Percentiles rank a stretch among this genome's conserved stretches.
Conservation (phyloP, 2,888 invertebrate species). For the Vanessa cardui region DNA sequence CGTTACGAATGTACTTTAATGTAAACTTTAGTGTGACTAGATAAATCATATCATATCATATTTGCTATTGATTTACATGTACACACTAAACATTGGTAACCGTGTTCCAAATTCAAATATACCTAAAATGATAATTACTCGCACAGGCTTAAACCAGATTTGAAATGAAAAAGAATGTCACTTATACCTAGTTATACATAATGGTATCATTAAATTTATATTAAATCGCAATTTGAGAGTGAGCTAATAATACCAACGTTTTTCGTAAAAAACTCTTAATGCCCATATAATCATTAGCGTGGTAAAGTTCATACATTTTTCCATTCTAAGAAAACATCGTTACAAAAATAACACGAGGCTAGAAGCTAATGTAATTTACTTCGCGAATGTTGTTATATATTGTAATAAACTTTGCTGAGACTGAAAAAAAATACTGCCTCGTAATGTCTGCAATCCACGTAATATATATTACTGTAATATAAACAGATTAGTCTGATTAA, state of each 20-base stretch:
- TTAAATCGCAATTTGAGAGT: neutral
- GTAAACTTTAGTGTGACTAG: no score
- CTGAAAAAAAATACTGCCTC: constrained; percentile 37
- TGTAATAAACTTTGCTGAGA: constrained; percentile 42
- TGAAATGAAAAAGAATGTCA: neutral
- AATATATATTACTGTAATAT: constrained; percentile 36
- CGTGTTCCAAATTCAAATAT: no score
- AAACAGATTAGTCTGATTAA: constrained; percentile 46
- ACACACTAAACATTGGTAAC: no score
- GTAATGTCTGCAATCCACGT: constrained; percentile 40
- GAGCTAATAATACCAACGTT: neutral
- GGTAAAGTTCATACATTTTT: constrained; percentile 43
- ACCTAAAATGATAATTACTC: no score
- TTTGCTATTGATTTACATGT: no score
- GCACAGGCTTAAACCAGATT: no score
- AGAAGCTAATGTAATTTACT: constrained; percentile 62
- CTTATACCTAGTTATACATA: constrained; percentile 4
- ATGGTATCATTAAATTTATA: constrained; percentile 5
- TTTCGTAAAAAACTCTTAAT: constrained; percentile 31
- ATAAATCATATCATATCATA: no score
- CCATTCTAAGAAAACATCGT: constrained; percentile 46
- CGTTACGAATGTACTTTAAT: no score
- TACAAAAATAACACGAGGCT: constrained; percentile 36
- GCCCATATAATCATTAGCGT: constrained; percentile 40
- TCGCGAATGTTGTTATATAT: constrained; percentile 58